A percentile compares a stretch with the other conserved stretches of the same genome.
phyloP scores from a whole-genome alignment of 1,140 invertebrate genomes.

The Aphaenogaster rudis region DNA sequence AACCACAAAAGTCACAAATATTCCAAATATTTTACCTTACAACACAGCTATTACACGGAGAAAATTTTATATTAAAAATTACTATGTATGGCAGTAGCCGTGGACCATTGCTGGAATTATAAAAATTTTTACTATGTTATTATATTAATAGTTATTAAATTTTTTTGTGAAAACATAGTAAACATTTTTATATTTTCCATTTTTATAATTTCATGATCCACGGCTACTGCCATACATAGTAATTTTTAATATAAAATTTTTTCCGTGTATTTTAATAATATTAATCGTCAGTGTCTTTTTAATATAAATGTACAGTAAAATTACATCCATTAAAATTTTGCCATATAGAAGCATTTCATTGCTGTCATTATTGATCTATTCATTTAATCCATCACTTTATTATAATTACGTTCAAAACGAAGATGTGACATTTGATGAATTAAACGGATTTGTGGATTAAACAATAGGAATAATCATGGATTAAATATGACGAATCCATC shows the following conservation, averaged over 20 bases:
- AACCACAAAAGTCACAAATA: background rate
- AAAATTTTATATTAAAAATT: too few relatives aligned
- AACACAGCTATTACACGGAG: background rate
- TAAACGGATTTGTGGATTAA: too few relatives aligned
- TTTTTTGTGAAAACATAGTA: too few relatives aligned
- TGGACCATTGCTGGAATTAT: too few relatives aligned
- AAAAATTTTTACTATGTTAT: too few relatives aligned
- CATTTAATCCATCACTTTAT: background rate
- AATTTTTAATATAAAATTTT: too few relatives aligned
- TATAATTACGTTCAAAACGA: background rate
- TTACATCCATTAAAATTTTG: background rate
- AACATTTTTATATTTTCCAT: too few relatives aligned
- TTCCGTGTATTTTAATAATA: background rate
- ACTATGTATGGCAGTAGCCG: too few relatives aligned
- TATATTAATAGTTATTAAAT: too few relatives aligned
- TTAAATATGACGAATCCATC: slow-evolving; percentile 68
- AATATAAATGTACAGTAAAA: background rate
- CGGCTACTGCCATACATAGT: too few relatives aligned
- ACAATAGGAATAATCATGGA: slow-evolving; percentile 62
- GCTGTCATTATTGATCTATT: background rate
- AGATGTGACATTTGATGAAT: background rate
- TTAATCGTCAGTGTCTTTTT: background rate
- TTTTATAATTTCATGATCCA: too few relatives aligned
- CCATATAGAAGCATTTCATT: background rate
- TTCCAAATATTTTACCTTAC: background rate